Percentiles rank a stretch among this genome's conserved stretches.
These are phyloP conservation scores for Heliconius ismenius DNA, from an alignment of 2,888 invertebrate genomes.

Conservation along the genomic window DNA sequence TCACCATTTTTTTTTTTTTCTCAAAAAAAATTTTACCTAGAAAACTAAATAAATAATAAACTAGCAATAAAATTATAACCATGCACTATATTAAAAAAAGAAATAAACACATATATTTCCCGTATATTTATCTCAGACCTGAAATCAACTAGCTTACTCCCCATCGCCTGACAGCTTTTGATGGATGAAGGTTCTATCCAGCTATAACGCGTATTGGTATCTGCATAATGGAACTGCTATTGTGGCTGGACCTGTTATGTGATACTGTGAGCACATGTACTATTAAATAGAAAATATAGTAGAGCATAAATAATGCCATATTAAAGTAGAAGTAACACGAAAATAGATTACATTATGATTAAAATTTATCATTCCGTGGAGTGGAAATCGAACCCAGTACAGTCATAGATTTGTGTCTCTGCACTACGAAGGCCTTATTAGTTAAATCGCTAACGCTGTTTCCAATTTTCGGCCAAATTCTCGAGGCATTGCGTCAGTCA, in stretches of 20 bases:
- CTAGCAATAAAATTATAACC: background rate
- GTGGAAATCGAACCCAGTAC: too few species aligned
- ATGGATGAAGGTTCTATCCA: constrained; percentile 22
- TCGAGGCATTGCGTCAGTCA: too few species aligned
- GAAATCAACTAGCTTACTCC: constrained; percentile 5
- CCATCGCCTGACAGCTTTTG: constrained; percentile 16
- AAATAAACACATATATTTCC: background rate
- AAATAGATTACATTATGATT: background rate
- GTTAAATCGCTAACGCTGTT: too few species aligned
- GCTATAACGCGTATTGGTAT: constrained; percentile 13
- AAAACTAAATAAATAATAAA: background rate
- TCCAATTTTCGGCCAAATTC: too few species aligned
- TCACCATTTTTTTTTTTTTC: background rate
- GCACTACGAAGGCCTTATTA: too few species aligned
- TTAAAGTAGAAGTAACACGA: background rate
- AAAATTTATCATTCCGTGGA: too few species aligned
- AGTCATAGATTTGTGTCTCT: too few species aligned
- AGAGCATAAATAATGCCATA: background rate
- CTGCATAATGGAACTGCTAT: constrained; percentile 13
- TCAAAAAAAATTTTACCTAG: background rate
- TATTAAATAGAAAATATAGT: background rate
- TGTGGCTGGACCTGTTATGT: constrained; percentile 12
- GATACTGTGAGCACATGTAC: background rate
- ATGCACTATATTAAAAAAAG: background rate
- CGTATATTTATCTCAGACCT: background rate